These are phyloP conservation scores for Trypoxylus dichotomus DNA, from an alignment of 1,140 invertebrate genomes.

Conservation along the genomic window DNA sequence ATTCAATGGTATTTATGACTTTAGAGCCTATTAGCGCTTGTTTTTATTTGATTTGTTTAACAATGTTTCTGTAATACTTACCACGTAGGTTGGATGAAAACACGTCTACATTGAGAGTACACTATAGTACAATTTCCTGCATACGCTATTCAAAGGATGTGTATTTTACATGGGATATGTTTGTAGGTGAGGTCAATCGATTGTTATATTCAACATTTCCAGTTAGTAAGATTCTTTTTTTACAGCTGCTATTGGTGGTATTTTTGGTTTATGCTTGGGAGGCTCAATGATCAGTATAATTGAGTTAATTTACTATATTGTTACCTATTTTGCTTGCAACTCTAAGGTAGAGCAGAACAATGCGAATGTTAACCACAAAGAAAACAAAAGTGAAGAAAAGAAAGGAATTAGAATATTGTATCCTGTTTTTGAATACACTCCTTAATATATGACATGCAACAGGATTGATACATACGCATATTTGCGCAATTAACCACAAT, in stretches of 20 bases:
- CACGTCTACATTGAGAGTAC: background rate
- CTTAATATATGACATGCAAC: background rate
- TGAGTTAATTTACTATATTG: constrained; percentile 10
- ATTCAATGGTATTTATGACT: no score
- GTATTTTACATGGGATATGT: constrained; percentile 23
- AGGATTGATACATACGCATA: background rate
- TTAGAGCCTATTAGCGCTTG: no score
- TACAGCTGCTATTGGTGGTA: constrained; percentile 26
- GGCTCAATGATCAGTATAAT: constrained; percentile 24
- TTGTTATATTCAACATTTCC: background rate
- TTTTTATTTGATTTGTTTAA: no score
- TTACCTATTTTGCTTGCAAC: background rate
- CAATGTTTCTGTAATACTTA: background rate
- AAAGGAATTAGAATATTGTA: background rate
- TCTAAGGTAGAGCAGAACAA: background rate
- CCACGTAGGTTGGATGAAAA: background rate
- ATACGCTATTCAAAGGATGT: constrained; percentile 10
- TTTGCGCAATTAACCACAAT: background rate
- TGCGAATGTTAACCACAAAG: background rate
- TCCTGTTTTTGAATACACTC: constrained; percentile 13
- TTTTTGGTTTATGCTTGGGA: constrained; percentile 26
- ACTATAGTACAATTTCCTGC: constrained; percentile 20
- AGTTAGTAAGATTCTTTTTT: background rate
- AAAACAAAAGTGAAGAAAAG: background rate
- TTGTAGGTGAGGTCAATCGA: background rate